phyloP scores from a whole-genome alignment of 2,797 vertebrate genomes.

The Cuniculus paca region DNA sequence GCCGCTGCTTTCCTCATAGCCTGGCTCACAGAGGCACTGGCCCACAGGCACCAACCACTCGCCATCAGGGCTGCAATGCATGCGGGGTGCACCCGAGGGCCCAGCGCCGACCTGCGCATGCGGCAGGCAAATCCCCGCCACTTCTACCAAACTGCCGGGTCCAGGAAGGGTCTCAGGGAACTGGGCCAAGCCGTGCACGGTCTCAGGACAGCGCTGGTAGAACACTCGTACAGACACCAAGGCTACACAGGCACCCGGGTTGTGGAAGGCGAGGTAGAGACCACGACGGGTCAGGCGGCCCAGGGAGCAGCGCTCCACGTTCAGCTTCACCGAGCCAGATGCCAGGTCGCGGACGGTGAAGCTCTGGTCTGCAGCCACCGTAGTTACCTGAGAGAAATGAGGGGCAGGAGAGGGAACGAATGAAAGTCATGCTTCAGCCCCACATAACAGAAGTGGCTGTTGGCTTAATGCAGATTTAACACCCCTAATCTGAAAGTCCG shows the following conservation, averaged over 20 bases:
- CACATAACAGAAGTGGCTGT: fast-evolving
- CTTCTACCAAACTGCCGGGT: conserved; percentile 84
- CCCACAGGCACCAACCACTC: conserved; percentile 89
- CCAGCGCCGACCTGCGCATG: conserved; percentile 77
- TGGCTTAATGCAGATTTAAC: not conserved
- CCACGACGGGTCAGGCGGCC: conserved; percentile 87
- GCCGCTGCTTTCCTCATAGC: conserved; percentile 85
- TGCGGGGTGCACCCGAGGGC: conserved; percentile 79
- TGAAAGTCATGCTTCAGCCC: not conserved
- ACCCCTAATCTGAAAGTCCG: not conserved
- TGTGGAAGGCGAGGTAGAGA: conserved; percentile 91
- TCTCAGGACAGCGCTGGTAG: conserved; percentile 88
- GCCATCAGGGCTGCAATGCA: conserved; percentile 89
- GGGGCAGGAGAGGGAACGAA: not conserved
- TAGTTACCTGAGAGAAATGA: conserved; percentile 86
- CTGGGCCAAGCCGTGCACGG: conserved; percentile 82
- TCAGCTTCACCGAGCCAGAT: conserved; percentile 85
- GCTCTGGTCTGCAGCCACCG: conserved; percentile 89
- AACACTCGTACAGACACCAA: conserved; percentile 89
- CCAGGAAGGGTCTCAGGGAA: conserved; percentile 87
- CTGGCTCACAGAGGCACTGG: conserved; percentile 86
- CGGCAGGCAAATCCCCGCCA: conserved; percentile 85
- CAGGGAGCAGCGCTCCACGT: conserved; percentile 87
- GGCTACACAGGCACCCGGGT: conserved; percentile 88
- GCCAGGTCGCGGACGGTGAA: conserved; percentile 88